A percentile compares a stretch with the other conserved stretches of the same genome.
These are phyloP conservation scores for Leptinotarsa tumamoca DNA, from an alignment of 2,888 invertebrate genomes.

Conservation along the genomic window DNA sequence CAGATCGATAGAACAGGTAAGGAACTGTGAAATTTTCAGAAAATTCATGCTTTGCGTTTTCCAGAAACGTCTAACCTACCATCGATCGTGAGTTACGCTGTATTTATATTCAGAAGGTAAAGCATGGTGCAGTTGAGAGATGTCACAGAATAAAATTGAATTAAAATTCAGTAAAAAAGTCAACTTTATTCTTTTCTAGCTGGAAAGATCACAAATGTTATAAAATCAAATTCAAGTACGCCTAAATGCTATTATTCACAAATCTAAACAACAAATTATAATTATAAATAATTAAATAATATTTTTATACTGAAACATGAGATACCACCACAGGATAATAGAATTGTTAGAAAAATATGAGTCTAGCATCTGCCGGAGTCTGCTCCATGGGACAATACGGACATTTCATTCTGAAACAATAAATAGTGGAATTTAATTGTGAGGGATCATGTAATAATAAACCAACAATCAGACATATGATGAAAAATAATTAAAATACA, in stretches of 20 bases:
- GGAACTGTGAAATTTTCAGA: too few relatives aligned
- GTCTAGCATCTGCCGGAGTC: conserved; percentile 89
- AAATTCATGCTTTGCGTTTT: too few relatives aligned
- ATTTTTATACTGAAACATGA: background rate
- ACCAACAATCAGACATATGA: too few relatives aligned
- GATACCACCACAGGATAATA: background rate
- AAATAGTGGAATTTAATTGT: conserved; percentile 21
- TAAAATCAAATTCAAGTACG: conserved; percentile 13
- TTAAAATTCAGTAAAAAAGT: conserved; percentile 3
- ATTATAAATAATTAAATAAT: conserved; percentile 11
- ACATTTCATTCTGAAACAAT: conserved; percentile 86
- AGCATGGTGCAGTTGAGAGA: too few relatives aligned
- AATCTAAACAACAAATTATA: conserved; percentile 13
- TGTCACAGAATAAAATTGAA: background rate
- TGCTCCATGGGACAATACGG: conserved; percentile 99
- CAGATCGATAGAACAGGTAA: too few relatives aligned
- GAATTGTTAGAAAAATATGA: conserved; percentile 84
- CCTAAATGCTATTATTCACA: conserved; percentile 10
- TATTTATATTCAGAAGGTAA: too few relatives aligned
- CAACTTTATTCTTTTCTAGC: background rate
- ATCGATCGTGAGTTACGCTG: too few relatives aligned
- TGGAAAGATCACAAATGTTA: background rate
- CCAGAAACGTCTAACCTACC: too few relatives aligned
- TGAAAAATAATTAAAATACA: conserved; percentile 57
- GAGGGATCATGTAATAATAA: background rate